These are phyloP conservation scores for Notiomystis cincta DNA, from an alignment of 2,113 vertebrate genomes.

Conservation along the genomic window DNA sequence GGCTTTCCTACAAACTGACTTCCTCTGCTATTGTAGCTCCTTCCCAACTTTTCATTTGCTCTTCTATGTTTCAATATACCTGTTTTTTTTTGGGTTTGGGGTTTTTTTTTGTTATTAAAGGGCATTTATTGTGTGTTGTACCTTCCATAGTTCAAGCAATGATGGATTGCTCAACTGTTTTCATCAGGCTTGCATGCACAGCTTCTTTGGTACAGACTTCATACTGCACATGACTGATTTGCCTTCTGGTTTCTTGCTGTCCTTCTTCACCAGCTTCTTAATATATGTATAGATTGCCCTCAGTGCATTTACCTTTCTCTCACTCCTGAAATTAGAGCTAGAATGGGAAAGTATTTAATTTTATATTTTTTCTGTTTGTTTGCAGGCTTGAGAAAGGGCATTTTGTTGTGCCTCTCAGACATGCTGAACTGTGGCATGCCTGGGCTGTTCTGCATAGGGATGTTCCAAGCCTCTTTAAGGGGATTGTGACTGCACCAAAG, in stretches of 20 bases:
- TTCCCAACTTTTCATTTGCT: not conserved
- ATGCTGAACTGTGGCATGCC: not conserved
- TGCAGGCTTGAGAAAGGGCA: not conserved
- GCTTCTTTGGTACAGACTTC: not conserved
- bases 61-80: not conserved
- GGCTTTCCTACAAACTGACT: not conserved
- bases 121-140: not conserved
- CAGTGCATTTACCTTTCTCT: not conserved
- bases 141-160: not conserved
- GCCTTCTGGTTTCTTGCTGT: not conserved
- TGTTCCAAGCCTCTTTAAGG: not conserved
- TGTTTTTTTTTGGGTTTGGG: not conserved
- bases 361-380: not conserved
- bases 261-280: not conserved
- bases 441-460: not conserved
- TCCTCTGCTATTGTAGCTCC: not conserved
- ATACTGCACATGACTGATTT: not conserved
- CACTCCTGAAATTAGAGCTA: not conserved
- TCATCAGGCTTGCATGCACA: not conserved
- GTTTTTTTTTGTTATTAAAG: not conserved
- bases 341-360: not conserved
- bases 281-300: not conserved
- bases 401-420: not conserved
- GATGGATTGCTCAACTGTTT: not conserved
- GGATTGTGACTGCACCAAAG: not conserved